Base-by-base conservation (phyloP, 2,888 invertebrate species). In the Lithophane semibrunnea region DNA sequence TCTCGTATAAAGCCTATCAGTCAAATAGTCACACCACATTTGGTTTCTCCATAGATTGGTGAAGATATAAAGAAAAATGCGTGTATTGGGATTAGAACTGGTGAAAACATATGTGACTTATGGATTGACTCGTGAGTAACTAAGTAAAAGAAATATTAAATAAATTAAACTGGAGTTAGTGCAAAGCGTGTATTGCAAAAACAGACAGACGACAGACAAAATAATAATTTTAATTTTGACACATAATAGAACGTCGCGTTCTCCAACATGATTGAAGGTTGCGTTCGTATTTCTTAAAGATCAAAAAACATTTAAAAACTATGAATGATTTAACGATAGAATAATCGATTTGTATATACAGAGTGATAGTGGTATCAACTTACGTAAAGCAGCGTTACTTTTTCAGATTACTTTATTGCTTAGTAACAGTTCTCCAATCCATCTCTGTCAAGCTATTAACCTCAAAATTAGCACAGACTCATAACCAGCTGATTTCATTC, bases 401-500 rank as follows among this genome's bases (percentile, higher is more conserved):
- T 44, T 9, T 16, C 54, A 47, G 1, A 8, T 37, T 24, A 42
- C 60, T 16, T 71, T 9, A 12, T 70, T 56, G 60, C 71, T 13
- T 80, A 44, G 85, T 56, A 74, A 85, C 74, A 80, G 13, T 21
- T 24, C 18, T 13, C 54, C 21, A 66, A 13, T 67, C 21, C 18
- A 61, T 71, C 47, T 67, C 60, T 4, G 68, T 67, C 44, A 70
- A 76, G 86, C 67, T 83, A 75, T 67, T 85, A 49, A 81, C 75
- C 85, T 70, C 69, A 24, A 12, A 63, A 61, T 85, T 85, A 82
- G 82, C 83, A 73, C 73, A 21, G 47, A 24, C 29, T 63, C 72
- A 73, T 66, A 63, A 67, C 42, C 76, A 82, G 86, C 82, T 85
- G 86, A 71, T 61, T 73, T 67, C 72, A 73, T 86, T 83, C 76